Evolutionary conservation across 2,888 invertebrate species (phyloP), one percentile per base, ranked within the genome.

Genomic region (Odontocerum albicorne): DNA sequence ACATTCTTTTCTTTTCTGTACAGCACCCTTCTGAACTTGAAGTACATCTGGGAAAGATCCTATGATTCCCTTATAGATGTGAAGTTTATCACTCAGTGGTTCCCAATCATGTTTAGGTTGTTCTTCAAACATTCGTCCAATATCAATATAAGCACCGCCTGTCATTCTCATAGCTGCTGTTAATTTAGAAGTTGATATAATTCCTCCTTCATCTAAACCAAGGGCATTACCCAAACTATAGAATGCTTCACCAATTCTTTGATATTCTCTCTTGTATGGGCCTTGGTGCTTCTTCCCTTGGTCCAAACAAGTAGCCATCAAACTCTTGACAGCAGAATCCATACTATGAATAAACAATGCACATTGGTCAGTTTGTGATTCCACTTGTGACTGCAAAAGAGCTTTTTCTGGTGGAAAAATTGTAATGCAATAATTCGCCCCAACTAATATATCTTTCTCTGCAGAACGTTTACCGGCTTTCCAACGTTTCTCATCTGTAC

Each of bases 401-500:
- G 87, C 84, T 66, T 86, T 86, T 61, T 90, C 88, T 27, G 96
- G 93, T 59, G 92, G 89, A 63, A 88, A 86, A 65, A 98, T 81
- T 57, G 92, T 89, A 71, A 92, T 84, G 74, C 96, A 96, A 72
- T 93, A 95, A 72, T 89, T 92, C 20, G 92, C 89, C 4, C 95
- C 95, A 63, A 91, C 79, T 60, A 94, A 82, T 65, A 92, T 89
- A 71, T 99, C 98, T 66, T 89, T 90, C 72, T 99, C 98, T 1
- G 98, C 97, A 71, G 86, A 87, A 60, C 98, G 79, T 73, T 98
- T 98, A 2, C 98, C 98, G 42, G 84, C 85, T 75, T 99, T 99
- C 98, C 98, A 99, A 64, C 90, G 86, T 71, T 96, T 96, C 65
- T 96, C 97, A 74, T 98, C 97, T 4, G 93, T 96, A 69, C 97